A percentile compares a stretch with the other conserved stretches of the same genome.
These are phyloP conservation scores for Hiodon tergisus DNA, from an alignment of 2,113 vertebrate species.

Conservation along the genomic window DNA sequence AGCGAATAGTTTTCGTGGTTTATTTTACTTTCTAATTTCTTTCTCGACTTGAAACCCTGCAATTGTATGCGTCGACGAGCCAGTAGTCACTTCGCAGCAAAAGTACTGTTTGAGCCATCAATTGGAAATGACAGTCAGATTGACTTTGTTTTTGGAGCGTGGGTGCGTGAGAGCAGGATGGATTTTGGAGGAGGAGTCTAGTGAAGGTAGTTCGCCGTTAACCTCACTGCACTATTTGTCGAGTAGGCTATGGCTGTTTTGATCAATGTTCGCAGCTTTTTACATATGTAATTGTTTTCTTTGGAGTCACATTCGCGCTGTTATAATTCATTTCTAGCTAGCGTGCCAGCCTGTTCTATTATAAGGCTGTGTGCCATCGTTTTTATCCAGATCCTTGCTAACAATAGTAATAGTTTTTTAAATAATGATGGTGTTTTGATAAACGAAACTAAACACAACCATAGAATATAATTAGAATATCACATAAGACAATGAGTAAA, in stretches of 20 bases:
- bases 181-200: background rate
- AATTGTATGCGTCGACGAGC: background rate
- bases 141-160: conserved; percentile 32
- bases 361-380: too few relatives aligned
- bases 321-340: background rate
- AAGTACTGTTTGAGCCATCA: background rate
- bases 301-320: background rate
- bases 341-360: too few relatives aligned
- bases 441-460: too few relatives aligned
- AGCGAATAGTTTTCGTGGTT: background rate
- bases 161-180: conserved; percentile 25
- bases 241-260: background rate
- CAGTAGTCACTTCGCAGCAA: background rate
- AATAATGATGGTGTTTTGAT: too few relatives aligned
- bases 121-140: conserved; percentile 3
- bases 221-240: too few relatives aligned
- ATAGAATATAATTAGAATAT: too few relatives aligned
- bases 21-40: background rate
- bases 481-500: too few relatives aligned
- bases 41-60: background rate
- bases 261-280: background rate
- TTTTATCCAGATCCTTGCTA: too few relatives aligned
- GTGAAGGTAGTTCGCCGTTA: too few relatives aligned
- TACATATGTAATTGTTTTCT: background rate
- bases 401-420: too few relatives aligned